phyloP scores from a whole-genome alignment of 2,113 vertebrate genomes.

The Oreocharis arfaki region DNA sequence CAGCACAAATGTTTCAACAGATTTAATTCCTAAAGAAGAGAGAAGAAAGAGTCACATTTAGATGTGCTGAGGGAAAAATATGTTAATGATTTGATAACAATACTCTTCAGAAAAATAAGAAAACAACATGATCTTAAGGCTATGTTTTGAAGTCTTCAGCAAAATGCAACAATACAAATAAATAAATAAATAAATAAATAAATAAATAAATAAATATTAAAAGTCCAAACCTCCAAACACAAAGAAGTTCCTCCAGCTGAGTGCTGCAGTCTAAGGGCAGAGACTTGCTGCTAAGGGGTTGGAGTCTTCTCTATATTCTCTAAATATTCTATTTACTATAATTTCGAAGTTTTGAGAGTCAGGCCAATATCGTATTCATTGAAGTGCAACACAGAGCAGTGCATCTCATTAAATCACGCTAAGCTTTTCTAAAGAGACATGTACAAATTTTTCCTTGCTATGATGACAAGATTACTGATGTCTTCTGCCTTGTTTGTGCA shows the following conservation, averaged over 20 bases:
- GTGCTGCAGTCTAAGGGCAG: not conserved
- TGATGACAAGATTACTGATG: not conserved
- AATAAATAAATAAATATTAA: not conserved
- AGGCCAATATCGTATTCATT: not conserved
- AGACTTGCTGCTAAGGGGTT: not conserved
- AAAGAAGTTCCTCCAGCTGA: not conserved
- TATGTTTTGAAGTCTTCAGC: not conserved
- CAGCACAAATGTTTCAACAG: conserved; percentile 21
- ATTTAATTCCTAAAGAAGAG: not conserved
- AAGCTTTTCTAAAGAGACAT: not conserved
- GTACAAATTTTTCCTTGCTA: not conserved
- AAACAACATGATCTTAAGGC: not conserved
- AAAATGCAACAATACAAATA: not conserved
- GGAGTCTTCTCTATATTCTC: no score
- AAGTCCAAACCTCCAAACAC: not conserved
- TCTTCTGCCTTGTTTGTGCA: not conserved
- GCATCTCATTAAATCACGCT: not conserved
- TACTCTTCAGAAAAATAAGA: not conserved
- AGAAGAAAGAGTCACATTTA: not conserved
- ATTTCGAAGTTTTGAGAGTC: not conserved
- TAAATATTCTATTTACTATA: no score
- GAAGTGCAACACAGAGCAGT: not conserved
- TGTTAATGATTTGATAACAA: not conserved
- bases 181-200: not conserved
- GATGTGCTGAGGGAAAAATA: not conserved